phyloP scores from a whole-genome alignment of 2,888 invertebrate species.

The Orthosia gothica region DNA sequence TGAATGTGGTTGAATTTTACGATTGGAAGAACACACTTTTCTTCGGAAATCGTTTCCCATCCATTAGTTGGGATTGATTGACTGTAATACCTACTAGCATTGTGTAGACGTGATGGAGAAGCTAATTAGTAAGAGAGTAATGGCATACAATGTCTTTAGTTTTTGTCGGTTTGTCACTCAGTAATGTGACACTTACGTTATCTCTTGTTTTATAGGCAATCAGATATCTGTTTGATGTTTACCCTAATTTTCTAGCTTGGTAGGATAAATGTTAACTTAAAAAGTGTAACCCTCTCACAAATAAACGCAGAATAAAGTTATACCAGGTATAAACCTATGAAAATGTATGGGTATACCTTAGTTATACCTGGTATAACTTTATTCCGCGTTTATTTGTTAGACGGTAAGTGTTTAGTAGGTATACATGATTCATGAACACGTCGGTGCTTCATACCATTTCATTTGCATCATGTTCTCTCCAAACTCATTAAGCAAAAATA shows the following conservation, averaged over 20 bases:
- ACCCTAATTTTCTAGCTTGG: not conserved
- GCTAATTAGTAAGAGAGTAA: slow-evolving; percentile 43
- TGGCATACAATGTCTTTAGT: not conserved
- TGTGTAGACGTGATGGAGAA: slow-evolving; percentile 33
- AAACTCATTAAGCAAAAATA: slow-evolving; percentile 42
- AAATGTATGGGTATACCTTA: too few relatives aligned
- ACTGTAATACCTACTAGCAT: slow-evolving; percentile 31
- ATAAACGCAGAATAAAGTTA: too few relatives aligned
- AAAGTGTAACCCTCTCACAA: too few relatives aligned
- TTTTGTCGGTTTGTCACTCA: slow-evolving; percentile 2
- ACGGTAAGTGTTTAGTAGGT: slow-evolving; percentile 4
- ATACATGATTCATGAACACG: slow-evolving; percentile 24
- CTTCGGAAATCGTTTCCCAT: slow-evolving; percentile 33
- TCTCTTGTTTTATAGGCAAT: not conserved
- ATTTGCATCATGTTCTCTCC: slow-evolving; percentile 45
- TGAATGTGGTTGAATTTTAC: slow-evolving; percentile 51
- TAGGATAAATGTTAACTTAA: not conserved
- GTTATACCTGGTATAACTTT: too few relatives aligned
- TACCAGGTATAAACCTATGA: too few relatives aligned
- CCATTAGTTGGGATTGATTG: slow-evolving; percentile 24
- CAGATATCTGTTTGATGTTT: not conserved
- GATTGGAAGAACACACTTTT: slow-evolving; percentile 38
- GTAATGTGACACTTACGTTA: not conserved
- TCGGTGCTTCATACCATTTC: slow-evolving; percentile 35
- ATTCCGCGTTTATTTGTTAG: too few relatives aligned